Evolutionary conservation across 2,888 invertebrate genomes (phyloP).

Genomic region (Dryococelus australis): DNA sequence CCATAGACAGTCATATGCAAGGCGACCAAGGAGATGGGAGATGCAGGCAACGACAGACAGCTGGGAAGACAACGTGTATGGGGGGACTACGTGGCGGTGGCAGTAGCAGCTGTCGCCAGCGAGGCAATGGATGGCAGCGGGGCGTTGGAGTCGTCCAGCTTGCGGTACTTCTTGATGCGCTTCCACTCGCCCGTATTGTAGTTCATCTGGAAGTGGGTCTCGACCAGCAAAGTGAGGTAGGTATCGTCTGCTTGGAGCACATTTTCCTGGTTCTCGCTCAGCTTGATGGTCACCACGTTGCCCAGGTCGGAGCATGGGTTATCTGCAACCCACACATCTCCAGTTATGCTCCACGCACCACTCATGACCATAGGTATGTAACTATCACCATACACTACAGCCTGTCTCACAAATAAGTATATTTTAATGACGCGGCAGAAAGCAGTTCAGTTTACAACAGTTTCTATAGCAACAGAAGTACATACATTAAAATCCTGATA

Average conservation of each 20-base stretch:
- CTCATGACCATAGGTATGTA: no score
- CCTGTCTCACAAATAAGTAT: no score
- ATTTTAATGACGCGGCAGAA: no score
- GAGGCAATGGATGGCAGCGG: not conserved
- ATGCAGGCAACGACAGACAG: not conserved
- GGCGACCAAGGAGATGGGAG: not conserved
- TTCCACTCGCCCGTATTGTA: constrained; percentile 99
- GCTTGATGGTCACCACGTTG: constrained; percentile 94
- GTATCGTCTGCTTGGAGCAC: constrained; percentile 86
- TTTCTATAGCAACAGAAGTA: no score
- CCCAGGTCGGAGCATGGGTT: constrained; percentile 98
- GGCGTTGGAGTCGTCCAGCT: constrained; percentile 33
- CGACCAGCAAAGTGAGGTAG: constrained; percentile 79
- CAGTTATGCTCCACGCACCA: no score
- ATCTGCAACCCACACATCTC: constrained; percentile 63
- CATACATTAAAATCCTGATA: no score
- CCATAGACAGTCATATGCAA: not conserved
- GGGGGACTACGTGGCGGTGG: constrained; percentile 42
- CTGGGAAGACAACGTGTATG: not conserved
- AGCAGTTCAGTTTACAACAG: no score
- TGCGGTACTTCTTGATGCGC: constrained; percentile 85
- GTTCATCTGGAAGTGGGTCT: constrained; percentile 98
- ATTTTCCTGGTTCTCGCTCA: constrained; percentile 91
- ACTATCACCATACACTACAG: no score
- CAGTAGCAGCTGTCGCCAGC: constrained; percentile 18